A percentile compares a stretch with the other conserved stretches of the same genome.
These are phyloP conservation scores for Gnathonemus longibarbis DNA, from an alignment of 2,113 vertebrate species.

Conservation along the genomic window DNA sequence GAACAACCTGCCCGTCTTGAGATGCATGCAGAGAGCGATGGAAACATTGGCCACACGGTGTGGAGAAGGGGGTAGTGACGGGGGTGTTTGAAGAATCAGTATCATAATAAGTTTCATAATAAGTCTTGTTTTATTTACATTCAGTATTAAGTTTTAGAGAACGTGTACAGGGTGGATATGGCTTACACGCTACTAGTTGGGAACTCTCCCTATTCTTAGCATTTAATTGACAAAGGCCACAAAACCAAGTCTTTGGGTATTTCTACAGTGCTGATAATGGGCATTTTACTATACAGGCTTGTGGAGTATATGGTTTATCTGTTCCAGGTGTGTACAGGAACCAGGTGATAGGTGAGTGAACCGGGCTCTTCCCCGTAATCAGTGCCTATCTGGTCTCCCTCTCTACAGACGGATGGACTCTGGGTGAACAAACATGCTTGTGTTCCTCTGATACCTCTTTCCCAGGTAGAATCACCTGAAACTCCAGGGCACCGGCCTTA, in stretches of 20 bases:
- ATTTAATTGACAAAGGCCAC: neutral
- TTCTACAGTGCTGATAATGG: neutral
- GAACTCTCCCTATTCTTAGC: neutral
- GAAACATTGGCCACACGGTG: neutral
- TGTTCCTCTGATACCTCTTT: neutral
- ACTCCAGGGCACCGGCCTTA: neutral
- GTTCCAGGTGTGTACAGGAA: neutral
- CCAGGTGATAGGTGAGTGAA: slow-evolving; percentile 2
- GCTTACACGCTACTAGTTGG: neutral
- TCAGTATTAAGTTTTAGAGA: neutral
- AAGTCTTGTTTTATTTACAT: neutral
- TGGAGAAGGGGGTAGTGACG: neutral
- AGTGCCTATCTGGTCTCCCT: neutral
- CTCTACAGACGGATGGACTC: neutral
- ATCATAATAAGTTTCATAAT: neutral
- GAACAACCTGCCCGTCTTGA: neutral
- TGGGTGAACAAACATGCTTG: neutral
- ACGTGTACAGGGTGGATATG: neutral
- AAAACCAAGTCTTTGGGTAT: neutral
- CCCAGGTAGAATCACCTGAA: neutral
- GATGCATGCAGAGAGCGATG: neutral
- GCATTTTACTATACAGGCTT: neutral
- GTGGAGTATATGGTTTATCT: neutral
- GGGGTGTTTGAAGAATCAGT: neutral
- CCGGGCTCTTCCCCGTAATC: neutral